Base-by-base conservation (phyloP, 2,888 invertebrate genomes). In the Cerastoderma edule region DNA sequence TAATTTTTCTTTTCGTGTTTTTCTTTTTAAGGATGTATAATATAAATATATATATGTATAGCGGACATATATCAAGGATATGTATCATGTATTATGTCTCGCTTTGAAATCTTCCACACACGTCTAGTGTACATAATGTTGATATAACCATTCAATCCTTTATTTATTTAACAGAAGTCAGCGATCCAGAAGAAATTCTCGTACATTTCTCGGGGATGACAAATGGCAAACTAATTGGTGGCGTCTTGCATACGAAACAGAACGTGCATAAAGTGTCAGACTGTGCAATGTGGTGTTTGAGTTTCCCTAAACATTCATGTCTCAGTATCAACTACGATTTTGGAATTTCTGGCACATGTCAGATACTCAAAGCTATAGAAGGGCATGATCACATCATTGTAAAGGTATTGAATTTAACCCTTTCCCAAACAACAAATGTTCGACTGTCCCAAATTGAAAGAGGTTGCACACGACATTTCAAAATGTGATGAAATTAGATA, bases 241-340 rank as follows among this genome's bases (percentile, higher is more conserved):
- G 32, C 4, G 48, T 54, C 8, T 19, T 71, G n/a, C 19, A 44
- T 13, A 44, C 65, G 5, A 27, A n/a, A 28, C 2, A 1, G 22
- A 53, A 30, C 28, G 65, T 76, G 10, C 57, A 57, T 22, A 39
- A 50, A 22, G 68, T 68, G 16, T 71, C 54, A 6, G 67, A 57
- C 5, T 85, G 85, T 67, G 81, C 81, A 33, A 19, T 2, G n/a
- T 60, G 60, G 65, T 85, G 85, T 63, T 39, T 79, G 44, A 33
- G 27, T n/a, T 67, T 74, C 19, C 67, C 72, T 1, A 67, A 63
- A 35, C 60, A 60, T 22, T 60, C 60, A 8, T 85, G 85, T 67
- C 64, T 79, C 22, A 82, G 83, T 44, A 73, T 85, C 67, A 85
- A 85, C 79, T 85, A 71, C 64, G 78, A 85, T 69, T 74, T 27